phyloP scores from a whole-genome alignment of 2,888 invertebrate species.

The Athetis lepigone region DNA sequence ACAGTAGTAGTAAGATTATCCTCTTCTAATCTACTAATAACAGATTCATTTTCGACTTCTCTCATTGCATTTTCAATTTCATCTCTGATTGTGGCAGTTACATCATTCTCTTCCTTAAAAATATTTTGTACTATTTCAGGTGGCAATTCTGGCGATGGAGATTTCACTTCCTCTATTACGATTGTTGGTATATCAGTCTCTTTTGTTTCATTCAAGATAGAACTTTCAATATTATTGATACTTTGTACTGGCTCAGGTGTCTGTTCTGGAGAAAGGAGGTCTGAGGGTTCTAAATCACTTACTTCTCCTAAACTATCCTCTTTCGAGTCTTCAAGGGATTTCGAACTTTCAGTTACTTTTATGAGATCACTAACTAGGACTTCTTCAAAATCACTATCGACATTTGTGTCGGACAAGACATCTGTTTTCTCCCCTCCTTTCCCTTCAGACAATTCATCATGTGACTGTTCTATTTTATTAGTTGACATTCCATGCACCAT shows the following conservation, averaged over 20 bases:
- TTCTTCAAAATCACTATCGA: conserved; percentile 56
- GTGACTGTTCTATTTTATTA: conserved; percentile 58
- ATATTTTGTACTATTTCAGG: conserved; percentile 85
- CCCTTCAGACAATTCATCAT: conserved; percentile 39
- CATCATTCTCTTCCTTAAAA: conserved; percentile 62
- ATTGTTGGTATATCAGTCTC: conserved; percentile 62
- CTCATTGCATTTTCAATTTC: conserved; percentile 34
- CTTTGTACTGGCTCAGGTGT: conserved; percentile 79
- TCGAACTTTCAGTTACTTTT: conserved; percentile 52
- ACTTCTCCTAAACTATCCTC: conserved; percentile 55
- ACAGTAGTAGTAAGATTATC: conserved; percentile 50
- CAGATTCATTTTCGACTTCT: conserved; percentile 21
- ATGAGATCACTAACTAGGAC: conserved; percentile 64
- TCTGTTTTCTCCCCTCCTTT: conserved; percentile 29
- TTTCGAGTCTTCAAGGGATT: conserved; percentile 36
- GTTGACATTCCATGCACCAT: conserved; percentile 54
- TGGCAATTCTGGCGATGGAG: conserved; percentile 67
- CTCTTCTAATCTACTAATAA: conserved; percentile 30
- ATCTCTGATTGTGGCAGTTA: conserved; percentile 33
- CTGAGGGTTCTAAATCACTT: conserved; percentile 49
- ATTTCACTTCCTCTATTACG: conserved; percentile 58
- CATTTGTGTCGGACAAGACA: conserved; percentile 33
- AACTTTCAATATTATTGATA: conserved; percentile 56
- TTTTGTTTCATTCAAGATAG: conserved; percentile 48
- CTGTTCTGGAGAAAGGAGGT: conserved; percentile 47